Percentiles rank a stretch among this genome's conserved stretches.
These are phyloP conservation scores for Danaus chrysippus DNA, from an alignment of 2,888 invertebrate species.

Conservation along the genomic window DNA sequence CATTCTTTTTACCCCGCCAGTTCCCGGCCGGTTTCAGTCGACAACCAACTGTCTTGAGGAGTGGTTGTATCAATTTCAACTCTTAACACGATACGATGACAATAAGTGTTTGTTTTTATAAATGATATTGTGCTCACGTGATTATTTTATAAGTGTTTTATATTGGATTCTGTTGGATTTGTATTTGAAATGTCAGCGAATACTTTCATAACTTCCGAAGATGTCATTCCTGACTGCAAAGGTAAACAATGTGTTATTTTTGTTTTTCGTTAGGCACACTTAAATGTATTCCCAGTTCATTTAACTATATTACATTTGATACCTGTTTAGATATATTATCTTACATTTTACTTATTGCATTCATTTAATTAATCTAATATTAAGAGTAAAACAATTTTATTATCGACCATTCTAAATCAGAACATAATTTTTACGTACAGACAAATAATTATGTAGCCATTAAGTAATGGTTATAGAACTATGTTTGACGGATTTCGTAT, in stretches of 20 bases:
- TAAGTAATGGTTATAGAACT: no score
- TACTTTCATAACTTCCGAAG: conserved; percentile 51
- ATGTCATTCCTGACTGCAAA: conserved; percentile 60
- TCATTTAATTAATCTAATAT: no score
- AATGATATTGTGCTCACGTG: conserved; percentile 51
- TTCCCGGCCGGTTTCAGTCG: conserved; percentile 51
- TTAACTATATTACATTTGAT: background rate
- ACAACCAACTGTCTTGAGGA: conserved; percentile 46
- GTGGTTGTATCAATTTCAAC: conserved; percentile 43
- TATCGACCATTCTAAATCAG: no score
- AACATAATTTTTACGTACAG: no score
- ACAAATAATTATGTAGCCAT: no score
- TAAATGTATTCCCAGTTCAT: background rate
- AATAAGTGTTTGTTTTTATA: conserved; percentile 38
- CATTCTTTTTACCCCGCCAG: conserved; percentile 74
- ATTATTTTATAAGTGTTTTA: conserved; percentile 44
- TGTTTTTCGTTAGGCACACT: background rate
- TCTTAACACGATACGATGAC: conserved; percentile 46
- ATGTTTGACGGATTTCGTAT: no score
- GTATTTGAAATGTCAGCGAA: conserved; percentile 54
- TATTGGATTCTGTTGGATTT: conserved; percentile 42
- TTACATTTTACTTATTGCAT: no score
- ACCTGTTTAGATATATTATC: background rate
- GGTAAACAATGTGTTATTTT: conserved; percentile 41
- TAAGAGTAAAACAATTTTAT: no score